Base-by-base conservation (phyloP, 2,113 vertebrate genomes). In the Nettapus auritus region DNA sequence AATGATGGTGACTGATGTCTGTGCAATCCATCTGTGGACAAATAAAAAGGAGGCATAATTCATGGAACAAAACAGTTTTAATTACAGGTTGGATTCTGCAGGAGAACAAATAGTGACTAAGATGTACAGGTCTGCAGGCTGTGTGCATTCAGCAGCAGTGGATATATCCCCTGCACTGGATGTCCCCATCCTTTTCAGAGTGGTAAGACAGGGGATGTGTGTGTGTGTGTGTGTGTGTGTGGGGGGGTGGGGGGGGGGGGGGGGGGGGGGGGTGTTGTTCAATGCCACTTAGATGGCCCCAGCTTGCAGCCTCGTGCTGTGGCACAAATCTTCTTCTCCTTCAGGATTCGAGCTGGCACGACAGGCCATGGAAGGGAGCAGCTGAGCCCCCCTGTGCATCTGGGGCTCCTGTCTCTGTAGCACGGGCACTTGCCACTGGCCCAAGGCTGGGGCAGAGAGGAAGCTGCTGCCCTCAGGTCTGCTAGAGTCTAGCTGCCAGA, bases 361-460 rank as follows among this genome's bases (percentile, higher is more conserved):
- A 52, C 36, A 3, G 16, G 71, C 26, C 42, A 57, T 0, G 0
- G 13, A 0, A 1, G 25, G 73, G 17, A 48, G 29, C 42, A 42
- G 59, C 59, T 28, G 73, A 40, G 73, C 52, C 46, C 19, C 16
- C 0, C 11, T 11, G 21, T 0, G 2, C 0, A 2, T 23, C 9
- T 0, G 2, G 70, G 48, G 31, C 48, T 75, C 8, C 76, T 34
- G 34, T 19, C 89, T 36, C 20, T 16, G 12, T 42, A 69, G 34
- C 0, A 0, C 11, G 11, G n/a, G 25, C 12, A 8, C n/a, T 86
- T 62, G n/a, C 11, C n/a, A 18, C 21, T 28, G 5, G 13, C 28
- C 28, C 16, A 46, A 34, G 55, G 7, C 38, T 46, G 60, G 13
- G 36, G 26, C 44, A 67, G 53, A 67, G 74, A 21, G 9, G 40